These are phyloP conservation scores for Proctacanthus coquilletti DNA, from an alignment of 1,140 invertebrate species.

Conservation along the genomic window DNA sequence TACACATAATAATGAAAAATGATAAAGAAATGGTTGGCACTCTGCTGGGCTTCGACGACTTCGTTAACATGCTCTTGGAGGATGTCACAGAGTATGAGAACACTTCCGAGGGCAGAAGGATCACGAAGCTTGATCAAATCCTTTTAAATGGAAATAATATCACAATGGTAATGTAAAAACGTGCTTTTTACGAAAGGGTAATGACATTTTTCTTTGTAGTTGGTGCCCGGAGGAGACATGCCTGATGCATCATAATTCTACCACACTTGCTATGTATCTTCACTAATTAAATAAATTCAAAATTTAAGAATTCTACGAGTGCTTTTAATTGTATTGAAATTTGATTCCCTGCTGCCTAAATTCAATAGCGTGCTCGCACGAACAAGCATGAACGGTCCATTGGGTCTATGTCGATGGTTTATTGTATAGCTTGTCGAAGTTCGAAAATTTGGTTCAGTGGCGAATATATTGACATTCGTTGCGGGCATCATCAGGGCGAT, in stretches of 20 bases:
- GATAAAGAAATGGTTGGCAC: constrained; percentile 99
- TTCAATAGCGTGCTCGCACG: no score
- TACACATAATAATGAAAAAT: constrained; percentile 99
- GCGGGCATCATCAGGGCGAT: no score
- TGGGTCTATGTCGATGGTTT: constrained; percentile 17
- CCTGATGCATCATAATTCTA: no score
- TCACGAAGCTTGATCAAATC: constrained; percentile 96
- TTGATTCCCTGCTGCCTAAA: no score
- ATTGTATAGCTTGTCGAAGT: no score
- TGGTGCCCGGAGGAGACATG: constrained; percentile 53
- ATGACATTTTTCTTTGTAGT: constrained; percentile 31
- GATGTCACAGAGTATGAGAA: constrained; percentile 91
- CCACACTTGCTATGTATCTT: no score
- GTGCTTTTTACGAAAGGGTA: neutral
- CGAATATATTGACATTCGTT: no score
- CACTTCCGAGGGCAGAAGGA: constrained; percentile 87
- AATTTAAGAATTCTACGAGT: no score
- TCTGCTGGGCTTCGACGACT: constrained; percentile 95
- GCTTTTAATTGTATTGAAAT: no score
- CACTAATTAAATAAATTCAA: no score
- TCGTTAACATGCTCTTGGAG: constrained; percentile 93
- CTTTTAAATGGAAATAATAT: constrained; percentile 99
- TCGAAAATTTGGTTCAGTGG: no score
- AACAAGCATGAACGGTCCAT: no score
- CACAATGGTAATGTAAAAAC: constrained; percentile 62